Conservation (phyloP, 2,113 vertebrate genomes). For the Lepus timidus region DNA sequence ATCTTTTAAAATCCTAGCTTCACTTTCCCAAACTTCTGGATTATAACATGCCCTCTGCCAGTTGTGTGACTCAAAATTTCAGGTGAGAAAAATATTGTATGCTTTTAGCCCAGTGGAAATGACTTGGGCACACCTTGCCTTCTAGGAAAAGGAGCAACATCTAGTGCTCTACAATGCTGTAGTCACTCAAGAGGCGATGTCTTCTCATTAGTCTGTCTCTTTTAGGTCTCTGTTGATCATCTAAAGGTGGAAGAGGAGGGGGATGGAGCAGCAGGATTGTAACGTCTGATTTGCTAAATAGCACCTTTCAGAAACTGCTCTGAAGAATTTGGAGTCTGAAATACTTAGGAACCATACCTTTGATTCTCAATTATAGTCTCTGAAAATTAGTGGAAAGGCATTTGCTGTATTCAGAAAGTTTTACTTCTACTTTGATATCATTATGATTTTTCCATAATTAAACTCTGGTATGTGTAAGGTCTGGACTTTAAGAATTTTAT, state of each 20-base stretch:
- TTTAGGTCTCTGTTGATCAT: not conserved
- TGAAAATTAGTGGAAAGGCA: not conserved
- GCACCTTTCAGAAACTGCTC: not conserved
- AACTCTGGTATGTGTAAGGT: constrained; percentile 28
- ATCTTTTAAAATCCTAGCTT: not conserved
- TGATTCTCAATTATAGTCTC: not conserved
- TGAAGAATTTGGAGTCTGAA: not conserved
- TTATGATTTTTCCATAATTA: constrained; percentile 43
- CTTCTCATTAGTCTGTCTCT: not conserved
- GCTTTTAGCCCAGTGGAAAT: not conserved
- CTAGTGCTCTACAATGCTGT: not conserved
- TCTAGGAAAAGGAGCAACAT: not conserved
- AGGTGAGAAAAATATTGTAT: not conserved
- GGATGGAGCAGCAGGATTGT: fast-evolving
- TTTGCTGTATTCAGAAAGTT: constrained; percentile 65
- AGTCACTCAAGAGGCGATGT: not conserved
- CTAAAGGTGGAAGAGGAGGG: not conserved
- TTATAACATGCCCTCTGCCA: fast-evolving
- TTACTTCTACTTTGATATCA: constrained; percentile 60
- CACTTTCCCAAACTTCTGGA: not conserved
- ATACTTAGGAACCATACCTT: not conserved
- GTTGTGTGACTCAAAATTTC: not conserved
- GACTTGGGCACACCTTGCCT: not conserved
- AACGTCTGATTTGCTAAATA: not conserved
- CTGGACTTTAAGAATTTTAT: constrained; percentile 58